phyloP scores from a whole-genome alignment of 92 coral and sea anemone genomes.

The Palythoa grandis region DNA sequence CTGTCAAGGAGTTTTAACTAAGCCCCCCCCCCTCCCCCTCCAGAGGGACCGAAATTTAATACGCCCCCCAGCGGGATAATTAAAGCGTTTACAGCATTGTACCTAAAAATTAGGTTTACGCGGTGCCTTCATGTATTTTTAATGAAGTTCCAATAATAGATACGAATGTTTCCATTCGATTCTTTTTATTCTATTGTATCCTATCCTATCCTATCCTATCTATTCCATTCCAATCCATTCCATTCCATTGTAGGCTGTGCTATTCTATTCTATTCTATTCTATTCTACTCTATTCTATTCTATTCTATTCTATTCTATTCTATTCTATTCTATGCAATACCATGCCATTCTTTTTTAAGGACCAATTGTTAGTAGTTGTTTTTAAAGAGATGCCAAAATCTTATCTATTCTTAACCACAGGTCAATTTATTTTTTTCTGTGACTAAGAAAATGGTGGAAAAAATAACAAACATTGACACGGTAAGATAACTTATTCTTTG shows the following conservation, averaged over 20 bases:
- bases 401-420: neutral
- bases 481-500: neutral
- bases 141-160: no score
- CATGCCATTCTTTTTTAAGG: neutral
- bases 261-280: conserved; percentile 5
- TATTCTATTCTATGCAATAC: neutral
- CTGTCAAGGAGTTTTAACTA: no score
- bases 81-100: no score
- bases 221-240: conserved; percentile 1
- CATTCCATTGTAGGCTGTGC: conserved; percentile 11
- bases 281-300: conserved; percentile 5
- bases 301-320: conserved; percentile 22
- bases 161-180: no score
- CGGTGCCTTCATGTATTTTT: no score
- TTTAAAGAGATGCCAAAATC: no score
- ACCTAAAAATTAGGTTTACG: no score
- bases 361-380: no score
- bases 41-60: no score
- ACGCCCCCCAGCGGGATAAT: no score
- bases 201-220: neutral
- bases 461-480: conserved; percentile 5
- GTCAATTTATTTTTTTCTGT: neutral
- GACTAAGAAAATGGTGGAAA: neutral
- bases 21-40: no score
- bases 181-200: neutral